Evolutionary conservation across 92 coral and sea anemone genomes (phyloP).

Genomic region (Muricea muricata): DNA sequence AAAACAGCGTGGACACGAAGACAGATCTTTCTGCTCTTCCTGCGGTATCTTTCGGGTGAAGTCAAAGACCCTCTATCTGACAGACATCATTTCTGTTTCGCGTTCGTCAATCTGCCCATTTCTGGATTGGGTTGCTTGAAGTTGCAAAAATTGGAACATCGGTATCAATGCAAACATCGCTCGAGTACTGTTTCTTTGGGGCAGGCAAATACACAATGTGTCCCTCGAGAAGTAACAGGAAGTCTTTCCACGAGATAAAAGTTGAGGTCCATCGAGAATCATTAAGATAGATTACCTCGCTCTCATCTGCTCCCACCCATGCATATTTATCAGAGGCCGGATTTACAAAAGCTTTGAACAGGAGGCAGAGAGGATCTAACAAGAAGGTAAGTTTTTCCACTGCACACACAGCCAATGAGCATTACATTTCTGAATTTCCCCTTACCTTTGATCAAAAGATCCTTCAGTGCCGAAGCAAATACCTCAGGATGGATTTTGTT

Average conservation of each 20-base stretch:
- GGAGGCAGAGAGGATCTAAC: no score
- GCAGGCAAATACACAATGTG: not conserved
- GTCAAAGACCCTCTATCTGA: not conserved
- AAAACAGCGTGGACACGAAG: no score
- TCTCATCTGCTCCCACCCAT: no score
- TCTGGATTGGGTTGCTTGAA: not conserved
- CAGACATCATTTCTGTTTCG: not conserved
- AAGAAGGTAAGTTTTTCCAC: no score
- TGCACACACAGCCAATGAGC: no score
- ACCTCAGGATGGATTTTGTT: no score
- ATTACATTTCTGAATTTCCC: no score
- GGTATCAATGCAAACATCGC: not conserved
- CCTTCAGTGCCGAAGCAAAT: no score
- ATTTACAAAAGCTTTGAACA: no score
- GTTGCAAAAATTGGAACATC: constrained; percentile 1
- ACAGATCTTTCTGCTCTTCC: not conserved
- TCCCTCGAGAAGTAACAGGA: not conserved
- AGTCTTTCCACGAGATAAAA: not conserved
- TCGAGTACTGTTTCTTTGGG: not conserved
- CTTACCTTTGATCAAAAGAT: no score
- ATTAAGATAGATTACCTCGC: not conserved
- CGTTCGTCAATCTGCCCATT: not conserved
- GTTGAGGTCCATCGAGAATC: not conserved
- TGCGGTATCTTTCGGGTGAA: not conserved
- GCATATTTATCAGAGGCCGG: no score